phyloP scores from a whole-genome alignment of 2,797 vertebrate species.

The Spinus olivaceus region DNA sequence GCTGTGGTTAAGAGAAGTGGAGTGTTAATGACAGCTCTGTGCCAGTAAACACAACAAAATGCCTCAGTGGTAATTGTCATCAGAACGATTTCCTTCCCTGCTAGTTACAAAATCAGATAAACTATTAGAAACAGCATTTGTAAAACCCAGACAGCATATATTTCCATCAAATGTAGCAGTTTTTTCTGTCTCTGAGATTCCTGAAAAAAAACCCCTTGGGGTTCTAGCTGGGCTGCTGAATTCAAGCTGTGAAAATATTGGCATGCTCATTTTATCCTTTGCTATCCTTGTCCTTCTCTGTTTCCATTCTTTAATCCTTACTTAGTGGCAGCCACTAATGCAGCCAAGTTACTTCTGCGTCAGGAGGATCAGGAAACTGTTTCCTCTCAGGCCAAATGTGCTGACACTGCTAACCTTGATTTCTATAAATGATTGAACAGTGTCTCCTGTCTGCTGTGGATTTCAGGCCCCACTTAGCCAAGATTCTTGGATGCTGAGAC shows the following conservation, averaged over 20 bases:
- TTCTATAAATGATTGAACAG: conserved; percentile 6
- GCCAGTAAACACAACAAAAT: neutral
- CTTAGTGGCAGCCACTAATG: neutral
- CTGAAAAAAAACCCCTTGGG: neutral
- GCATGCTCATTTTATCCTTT: neutral
- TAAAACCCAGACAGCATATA: neutral
- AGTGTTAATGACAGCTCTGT: conserved; percentile 19
- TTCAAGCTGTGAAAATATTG: conserved; percentile 5
- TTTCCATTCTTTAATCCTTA: neutral
- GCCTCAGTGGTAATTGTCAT: neutral
- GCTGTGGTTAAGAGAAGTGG: conserved; percentile 9
- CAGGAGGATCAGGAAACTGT: neutral
- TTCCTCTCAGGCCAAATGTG: neutral
- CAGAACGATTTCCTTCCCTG: conserved; percentile 9
- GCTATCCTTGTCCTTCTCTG: neutral
- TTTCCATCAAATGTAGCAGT: neutral
- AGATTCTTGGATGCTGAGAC: neutral
- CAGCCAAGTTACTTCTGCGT: neutral
- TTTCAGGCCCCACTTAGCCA: neutral
- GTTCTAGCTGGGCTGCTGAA: neutral
- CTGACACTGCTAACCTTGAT: neutral
- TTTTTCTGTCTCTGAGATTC: neutral
- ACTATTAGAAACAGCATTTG: neutral
- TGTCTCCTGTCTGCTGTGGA: neutral
- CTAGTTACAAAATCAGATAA: neutral